phyloP scores from a whole-genome alignment of 2,113 vertebrate genomes.

The Zosterops borbonicus region DNA sequence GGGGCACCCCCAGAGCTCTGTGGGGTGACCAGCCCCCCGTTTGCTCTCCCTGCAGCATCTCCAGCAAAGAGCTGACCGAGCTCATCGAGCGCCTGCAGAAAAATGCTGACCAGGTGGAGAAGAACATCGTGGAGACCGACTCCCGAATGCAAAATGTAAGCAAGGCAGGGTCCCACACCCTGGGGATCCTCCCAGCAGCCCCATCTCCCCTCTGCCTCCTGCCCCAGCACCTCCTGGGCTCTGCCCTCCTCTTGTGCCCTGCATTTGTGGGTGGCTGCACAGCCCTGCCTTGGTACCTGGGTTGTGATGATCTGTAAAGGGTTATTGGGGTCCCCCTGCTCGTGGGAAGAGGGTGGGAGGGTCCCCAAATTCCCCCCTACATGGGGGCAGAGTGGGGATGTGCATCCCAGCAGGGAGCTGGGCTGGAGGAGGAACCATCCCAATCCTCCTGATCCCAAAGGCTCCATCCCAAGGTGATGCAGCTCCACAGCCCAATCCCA shows the following conservation, averaged over 20 bases:
- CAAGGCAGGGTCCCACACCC: accelerated
- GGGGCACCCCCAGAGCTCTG: neutral
- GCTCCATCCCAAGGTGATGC: accelerated
- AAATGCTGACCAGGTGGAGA: conserved; percentile 96
- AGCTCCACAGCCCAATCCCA: neutral
- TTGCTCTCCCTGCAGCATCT: conserved; percentile 64
- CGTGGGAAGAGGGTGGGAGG: neutral
- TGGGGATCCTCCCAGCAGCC: neutral
- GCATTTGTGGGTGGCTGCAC: accelerated
- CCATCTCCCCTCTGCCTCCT: neutral
- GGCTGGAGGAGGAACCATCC: neutral
- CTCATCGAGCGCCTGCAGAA: conserved; percentile 94
- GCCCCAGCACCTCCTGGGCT: accelerated
- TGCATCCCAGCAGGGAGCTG: neutral
- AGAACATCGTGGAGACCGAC: conserved; percentile 89
- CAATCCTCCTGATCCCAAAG: neutral
- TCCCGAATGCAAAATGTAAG: conserved; percentile 90
- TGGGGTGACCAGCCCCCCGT: neutral
- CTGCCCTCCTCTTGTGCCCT: neutral
- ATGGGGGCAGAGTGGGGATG: neutral
- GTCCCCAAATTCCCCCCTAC: accelerated
- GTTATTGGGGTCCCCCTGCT: accelerated
- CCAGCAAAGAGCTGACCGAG: conserved; percentile 78
- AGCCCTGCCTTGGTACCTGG: accelerated
- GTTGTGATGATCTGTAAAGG: accelerated